Base-by-base conservation (phyloP, 2,797 vertebrate species). In the Chrysocyon brachyurus region DNA sequence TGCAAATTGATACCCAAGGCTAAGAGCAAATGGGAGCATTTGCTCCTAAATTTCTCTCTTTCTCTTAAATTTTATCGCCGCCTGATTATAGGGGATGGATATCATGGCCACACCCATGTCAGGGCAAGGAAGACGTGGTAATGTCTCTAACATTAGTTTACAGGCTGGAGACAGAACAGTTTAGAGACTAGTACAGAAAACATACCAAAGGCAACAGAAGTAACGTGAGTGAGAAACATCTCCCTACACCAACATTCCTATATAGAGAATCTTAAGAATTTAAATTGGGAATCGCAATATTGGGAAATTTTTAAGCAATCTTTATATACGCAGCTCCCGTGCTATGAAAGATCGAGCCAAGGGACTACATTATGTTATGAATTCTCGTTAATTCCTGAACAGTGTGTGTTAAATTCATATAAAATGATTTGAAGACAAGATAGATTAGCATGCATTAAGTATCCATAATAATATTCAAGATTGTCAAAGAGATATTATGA, bases 91-190 rank as follows among this genome's bases (percentile, higher is more conserved):
- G 21, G 1, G 3, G 40, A 19, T 91, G 12, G 9, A 31, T 86
- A 82, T 28, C 21, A 46, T 12, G 54, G 17, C 19, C 86, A 94
- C 14, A 22, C 2, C 0, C 11, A 33, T 6, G 1, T 31, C n/a
- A 75, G 31, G 10, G 22, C 11, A 84, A 63, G 31, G 17, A 33
- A 70, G 12, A 89, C 4, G 0, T 77, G 16, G 17, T 54, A 56
- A n/a, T 56, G 57, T 94, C 81, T 73, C n/a, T 56, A 85, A 28
- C 52, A 36, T 95, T 89, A 46, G 3, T 79, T 91, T 56, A 83
- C 22, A 79, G 5, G 6, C 26, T 52, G 19, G 12, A 87, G 61
- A 68, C 0, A 52, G 15, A 81, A 36, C 0, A 54, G 0, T 40
- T 52, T 33, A 63, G 54, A 91, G 11, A 88, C 4, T 24, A 5